Evolutionary conservation across 2,797 vertebrate genomes (phyloP).

Genomic region (Novumbra hubbsi): DNA sequence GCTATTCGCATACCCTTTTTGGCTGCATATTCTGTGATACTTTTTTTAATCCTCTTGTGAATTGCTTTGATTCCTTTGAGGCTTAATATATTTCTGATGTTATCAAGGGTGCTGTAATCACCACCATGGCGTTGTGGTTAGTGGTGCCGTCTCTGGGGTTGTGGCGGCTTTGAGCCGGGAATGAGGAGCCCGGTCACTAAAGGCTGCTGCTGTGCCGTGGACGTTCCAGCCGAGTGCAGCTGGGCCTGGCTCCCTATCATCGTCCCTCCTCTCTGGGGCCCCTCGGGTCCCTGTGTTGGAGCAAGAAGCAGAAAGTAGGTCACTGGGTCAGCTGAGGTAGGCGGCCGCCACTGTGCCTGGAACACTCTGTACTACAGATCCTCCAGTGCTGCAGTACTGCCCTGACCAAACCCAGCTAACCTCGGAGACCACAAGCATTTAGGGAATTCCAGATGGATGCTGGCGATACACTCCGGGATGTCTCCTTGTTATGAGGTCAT

Average conservation of each 20-base stretch:
- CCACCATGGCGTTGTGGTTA: neutral
- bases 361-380: conserved; percentile 39
- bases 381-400: conserved; percentile 28
- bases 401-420: neutral
- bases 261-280: conserved; percentile 37
- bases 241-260: conserved; percentile 23
- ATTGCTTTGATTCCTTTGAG: neutral
- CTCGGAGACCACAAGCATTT: neutral
- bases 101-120: neutral
- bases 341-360: conserved; percentile 58
- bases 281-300: conserved; percentile 48
- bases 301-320: conserved; percentile 73
- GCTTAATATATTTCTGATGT: neutral
- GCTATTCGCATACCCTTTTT: neutral
- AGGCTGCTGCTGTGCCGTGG: conserved; percentile 30
- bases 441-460: neutral
- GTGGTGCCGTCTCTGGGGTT: conserved; percentile 44
- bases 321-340: conserved; percentile 75
- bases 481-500: neutral
- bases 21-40: neutral
- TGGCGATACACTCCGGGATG: neutral
- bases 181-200: conserved; percentile 41
- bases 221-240: conserved; percentile 44
- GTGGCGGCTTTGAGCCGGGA: conserved; percentile 61
- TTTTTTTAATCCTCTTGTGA: neutral